Percentiles rank a stretch among this genome's conserved stretches.
These are phyloP conservation scores for Tricholaema leucomelas DNA, from an alignment of 2,113 vertebrate species.

Conservation along the genomic window DNA sequence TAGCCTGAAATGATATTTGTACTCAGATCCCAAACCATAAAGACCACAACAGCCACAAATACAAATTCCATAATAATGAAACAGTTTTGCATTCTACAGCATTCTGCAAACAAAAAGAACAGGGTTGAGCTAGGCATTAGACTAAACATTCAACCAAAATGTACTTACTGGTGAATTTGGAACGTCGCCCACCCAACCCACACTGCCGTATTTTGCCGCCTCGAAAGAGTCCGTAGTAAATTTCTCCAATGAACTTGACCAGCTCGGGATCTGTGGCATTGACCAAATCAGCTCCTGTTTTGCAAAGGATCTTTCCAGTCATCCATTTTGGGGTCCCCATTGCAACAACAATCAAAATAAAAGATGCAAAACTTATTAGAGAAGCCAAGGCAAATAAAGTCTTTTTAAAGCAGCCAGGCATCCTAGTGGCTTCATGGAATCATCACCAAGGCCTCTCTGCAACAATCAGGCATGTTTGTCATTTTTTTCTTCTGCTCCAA, in stretches of 20 bases:
- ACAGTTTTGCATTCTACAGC: neutral
- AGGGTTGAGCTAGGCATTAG: neutral
- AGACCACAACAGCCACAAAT: neutral
- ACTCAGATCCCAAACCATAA: neutral
- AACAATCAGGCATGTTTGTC: neutral
- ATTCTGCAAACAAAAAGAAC: neutral
- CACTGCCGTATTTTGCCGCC: constrained; percentile 91
- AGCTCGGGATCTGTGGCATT: constrained; percentile 91
- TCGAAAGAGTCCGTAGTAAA: constrained; percentile 91
- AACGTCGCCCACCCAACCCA: constrained; percentile 85
- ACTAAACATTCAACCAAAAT: neutral
- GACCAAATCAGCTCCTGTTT: constrained; percentile 93
- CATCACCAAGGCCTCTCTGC: constrained; percentile 59
- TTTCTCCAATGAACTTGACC: constrained; percentile 89
- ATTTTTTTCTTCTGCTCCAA: neutral
- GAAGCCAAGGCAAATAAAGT: constrained; percentile 85
- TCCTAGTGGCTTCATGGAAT: constrained; percentile 70
- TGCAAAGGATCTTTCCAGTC: constrained; percentile 89
- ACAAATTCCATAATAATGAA: neutral
- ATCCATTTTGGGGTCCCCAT: constrained; percentile 89
- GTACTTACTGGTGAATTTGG: constrained; percentile 90
- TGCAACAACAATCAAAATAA: constrained; percentile 81
- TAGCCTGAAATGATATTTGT: neutral
- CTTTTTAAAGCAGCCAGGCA: constrained; percentile 91
- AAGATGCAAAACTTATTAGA: constrained; percentile 83